phyloP scores from a whole-genome alignment of 2,113 vertebrate genomes.

The Orientallactaga bullata region DNA sequence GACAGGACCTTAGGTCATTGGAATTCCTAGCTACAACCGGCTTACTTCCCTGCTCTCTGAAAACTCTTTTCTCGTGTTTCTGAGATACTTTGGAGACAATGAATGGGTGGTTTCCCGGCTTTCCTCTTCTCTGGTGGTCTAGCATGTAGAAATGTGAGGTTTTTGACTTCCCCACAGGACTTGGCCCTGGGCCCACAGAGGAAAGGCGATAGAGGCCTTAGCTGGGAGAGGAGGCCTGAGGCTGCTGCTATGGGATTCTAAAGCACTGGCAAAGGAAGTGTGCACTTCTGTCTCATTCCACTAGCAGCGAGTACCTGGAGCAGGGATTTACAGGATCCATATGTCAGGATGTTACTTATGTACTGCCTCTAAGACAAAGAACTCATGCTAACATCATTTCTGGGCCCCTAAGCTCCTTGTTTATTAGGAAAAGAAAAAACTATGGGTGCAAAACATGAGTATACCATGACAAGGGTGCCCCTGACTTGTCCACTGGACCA shows the following conservation, averaged over 20 bases:
- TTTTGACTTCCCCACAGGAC: neutral
- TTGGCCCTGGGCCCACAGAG: neutral
- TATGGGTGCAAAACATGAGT: neutral
- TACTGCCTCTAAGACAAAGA: neutral
- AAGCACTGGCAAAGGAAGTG: neutral
- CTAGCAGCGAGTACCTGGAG: neutral
- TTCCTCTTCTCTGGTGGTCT: neutral
- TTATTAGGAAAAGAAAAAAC: conserved; percentile 42
- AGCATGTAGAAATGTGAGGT: neutral
- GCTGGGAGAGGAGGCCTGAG: neutral
- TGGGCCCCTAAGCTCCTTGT: neutral
- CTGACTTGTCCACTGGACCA: neutral
- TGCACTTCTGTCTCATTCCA: neutral
- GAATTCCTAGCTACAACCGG: neutral
- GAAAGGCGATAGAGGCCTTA: neutral
- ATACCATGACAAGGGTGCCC: neutral
- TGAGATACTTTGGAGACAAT: neutral
- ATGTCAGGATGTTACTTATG: neutral
- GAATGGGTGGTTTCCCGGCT: neutral
- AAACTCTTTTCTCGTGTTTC: neutral
- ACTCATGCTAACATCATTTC: neutral
- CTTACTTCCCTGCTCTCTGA: neutral
- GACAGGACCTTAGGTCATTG: neutral
- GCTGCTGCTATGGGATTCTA: neutral
- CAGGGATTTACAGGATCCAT: neutral